These are phyloP conservation scores for Paguma larvata DNA, from an alignment of 2,797 vertebrate species.

Conservation along the genomic window DNA sequence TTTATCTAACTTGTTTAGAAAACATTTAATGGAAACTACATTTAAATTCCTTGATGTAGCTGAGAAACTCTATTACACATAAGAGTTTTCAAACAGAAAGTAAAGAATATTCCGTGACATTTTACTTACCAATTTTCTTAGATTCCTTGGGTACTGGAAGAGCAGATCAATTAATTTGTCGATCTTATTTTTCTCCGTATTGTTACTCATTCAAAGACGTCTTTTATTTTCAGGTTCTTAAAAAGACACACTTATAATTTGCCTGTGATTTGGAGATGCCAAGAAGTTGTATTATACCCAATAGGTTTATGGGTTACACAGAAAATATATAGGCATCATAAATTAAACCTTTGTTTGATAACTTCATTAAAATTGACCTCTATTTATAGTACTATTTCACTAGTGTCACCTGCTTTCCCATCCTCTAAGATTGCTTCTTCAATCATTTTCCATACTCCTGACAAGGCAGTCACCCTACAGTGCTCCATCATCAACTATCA, in stretches of 20 bases:
- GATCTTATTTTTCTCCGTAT: constrained; percentile 77
- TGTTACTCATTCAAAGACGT: constrained; percentile 57
- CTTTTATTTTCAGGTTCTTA: constrained; percentile 74
- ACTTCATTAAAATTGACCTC: not conserved
- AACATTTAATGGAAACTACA: not conserved
- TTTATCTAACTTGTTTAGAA: constrained; percentile 45
- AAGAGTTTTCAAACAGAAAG: not conserved
- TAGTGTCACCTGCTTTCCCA: not conserved
- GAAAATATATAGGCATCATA: not conserved
- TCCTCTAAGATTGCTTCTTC: not conserved
- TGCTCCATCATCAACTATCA: not conserved
- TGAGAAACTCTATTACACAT: constrained; percentile 41
- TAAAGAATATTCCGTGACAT: constrained; percentile 6
- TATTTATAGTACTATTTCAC: not conserved
- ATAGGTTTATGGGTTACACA: not conserved
- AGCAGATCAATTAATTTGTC: constrained; percentile 75
- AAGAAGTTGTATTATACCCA: not conserved
- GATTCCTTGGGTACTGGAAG: constrained; percentile 69
- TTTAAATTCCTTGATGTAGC: constrained; percentile 7
- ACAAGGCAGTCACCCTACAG: not conserved
- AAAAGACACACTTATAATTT: constrained; percentile 73
- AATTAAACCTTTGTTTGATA: not conserved
- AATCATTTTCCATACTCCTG: not conserved
- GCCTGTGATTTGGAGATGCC: constrained; percentile 54
- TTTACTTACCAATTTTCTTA: constrained; percentile 72